A percentile compares a stretch with the other conserved stretches of the same genome.
These are phyloP conservation scores for Motacilla tschutschensis DNA, from an alignment of 2,113 vertebrate species.

Conservation along the genomic window DNA sequence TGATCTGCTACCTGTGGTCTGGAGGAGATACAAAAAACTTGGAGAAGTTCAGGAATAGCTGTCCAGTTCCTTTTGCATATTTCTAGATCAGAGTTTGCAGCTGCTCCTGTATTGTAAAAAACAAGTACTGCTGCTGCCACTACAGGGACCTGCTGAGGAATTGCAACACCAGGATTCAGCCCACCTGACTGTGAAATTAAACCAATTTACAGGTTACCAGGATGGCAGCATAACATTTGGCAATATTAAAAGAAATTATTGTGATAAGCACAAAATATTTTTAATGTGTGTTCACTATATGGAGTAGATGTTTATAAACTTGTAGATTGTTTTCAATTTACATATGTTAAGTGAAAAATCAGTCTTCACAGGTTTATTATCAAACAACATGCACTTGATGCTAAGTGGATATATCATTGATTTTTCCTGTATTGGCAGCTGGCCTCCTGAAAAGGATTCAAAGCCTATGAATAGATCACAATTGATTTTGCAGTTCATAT, in stretches of 20 bases:
- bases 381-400: neutral
- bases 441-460: slow-evolving; percentile 10
- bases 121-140: neutral
- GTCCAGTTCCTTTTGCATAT: neutral
- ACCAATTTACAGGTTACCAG: neutral
- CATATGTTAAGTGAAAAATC: neutral
- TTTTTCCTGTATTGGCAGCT: slow-evolving; percentile 3
- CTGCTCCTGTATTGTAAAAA: neutral
- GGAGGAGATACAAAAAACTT: neutral
- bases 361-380: neutral
- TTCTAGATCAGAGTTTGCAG: neutral
- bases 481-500: slow-evolving; percentile 20
- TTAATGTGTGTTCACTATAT: neutral
- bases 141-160: neutral
- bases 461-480: slow-evolving; percentile 15
- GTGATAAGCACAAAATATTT: neutral
- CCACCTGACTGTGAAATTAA: neutral
- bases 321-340: neutral
- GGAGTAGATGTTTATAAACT: neutral
- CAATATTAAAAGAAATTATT: neutral
- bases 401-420: neutral
- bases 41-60: neutral
- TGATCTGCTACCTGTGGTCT: neutral
- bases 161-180: neutral
- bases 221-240: neutral